Percentiles rank a stretch among this genome's conserved stretches.
These are phyloP conservation scores for Phengaris alcon DNA, from an alignment of 2,888 invertebrate species.

Conservation along the genomic window DNA sequence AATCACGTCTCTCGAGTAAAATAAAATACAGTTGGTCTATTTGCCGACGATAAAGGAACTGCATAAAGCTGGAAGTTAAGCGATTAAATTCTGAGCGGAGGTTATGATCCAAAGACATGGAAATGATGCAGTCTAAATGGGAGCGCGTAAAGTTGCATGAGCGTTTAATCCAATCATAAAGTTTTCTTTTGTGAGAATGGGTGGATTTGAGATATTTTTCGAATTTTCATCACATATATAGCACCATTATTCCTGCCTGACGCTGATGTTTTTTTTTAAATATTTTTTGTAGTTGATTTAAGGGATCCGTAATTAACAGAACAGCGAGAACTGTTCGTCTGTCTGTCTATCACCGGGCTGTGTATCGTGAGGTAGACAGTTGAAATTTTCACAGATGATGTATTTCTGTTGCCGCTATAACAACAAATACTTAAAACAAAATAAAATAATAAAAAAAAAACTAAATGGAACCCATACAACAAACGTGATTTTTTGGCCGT, in stretches of 20 bases:
- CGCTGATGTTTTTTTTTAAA: too few species aligned
- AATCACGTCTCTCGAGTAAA: conserved; percentile 30
- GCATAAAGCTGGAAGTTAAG: conserved; percentile 63
- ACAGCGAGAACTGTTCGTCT: too few species aligned
- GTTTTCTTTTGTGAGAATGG: conserved; percentile 1
- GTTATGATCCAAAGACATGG: conserved; percentile 53
- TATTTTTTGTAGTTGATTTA: too few species aligned
- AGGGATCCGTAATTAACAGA: too few species aligned
- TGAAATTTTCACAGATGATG: too few species aligned
- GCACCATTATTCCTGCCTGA: not conserved
- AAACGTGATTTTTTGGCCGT: too few species aligned
- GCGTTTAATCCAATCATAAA: conserved; percentile 12
- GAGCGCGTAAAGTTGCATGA: conserved; percentile 30
- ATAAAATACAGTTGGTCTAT: conserved; percentile 42
- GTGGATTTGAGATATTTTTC: conserved; percentile 1
- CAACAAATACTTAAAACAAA: too few species aligned
- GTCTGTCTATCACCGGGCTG: too few species aligned
- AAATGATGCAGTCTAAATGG: conserved; percentile 30
- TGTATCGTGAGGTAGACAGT: too few species aligned
- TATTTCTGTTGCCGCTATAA: too few species aligned
- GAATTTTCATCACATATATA: not conserved
- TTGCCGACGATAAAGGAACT: conserved; percentile 50
- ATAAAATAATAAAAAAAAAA: too few species aligned
- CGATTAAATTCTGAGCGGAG: conserved; percentile 64
- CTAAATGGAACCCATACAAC: too few species aligned